These are phyloP conservation scores for Leptodactylus fuscus DNA, from an alignment of 2,113 vertebrate genomes.

Conservation along the genomic window DNA sequence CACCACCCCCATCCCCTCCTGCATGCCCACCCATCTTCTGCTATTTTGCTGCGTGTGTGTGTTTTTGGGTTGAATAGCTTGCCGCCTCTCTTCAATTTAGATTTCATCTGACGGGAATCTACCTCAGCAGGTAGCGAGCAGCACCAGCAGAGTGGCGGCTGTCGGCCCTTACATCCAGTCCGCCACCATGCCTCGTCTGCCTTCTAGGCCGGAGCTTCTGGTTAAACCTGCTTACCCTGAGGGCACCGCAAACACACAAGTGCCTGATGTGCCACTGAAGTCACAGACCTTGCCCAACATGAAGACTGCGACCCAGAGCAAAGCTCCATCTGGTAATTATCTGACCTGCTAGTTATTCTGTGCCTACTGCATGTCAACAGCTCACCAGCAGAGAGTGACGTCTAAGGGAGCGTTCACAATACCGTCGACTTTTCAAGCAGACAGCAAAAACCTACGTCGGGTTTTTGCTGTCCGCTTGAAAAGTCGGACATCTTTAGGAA, in stretches of 20 bases:
- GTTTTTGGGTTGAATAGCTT: constrained; percentile 27
- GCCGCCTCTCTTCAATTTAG: constrained; percentile 67
- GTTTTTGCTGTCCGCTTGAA: too few relatives aligned
- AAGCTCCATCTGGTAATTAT: constrained; percentile 67
- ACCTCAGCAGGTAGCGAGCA: constrained; percentile 77
- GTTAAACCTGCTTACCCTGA: constrained; percentile 89
- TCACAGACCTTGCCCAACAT: constrained; percentile 78
- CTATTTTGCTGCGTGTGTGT: not conserved
- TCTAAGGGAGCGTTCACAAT: too few relatives aligned
- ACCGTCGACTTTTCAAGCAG: too few relatives aligned
- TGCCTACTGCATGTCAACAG: too few relatives aligned
- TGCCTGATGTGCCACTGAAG: constrained; percentile 77
- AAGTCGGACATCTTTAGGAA: too few relatives aligned
- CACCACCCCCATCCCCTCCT: not conserved
- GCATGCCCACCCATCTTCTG: constrained; percentile 14
- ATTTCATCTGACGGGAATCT: constrained; percentile 79
- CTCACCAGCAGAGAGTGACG: too few relatives aligned
- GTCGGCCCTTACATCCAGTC: constrained; percentile 98
- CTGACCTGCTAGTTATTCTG: not conserved
- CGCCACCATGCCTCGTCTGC: constrained; percentile 90
- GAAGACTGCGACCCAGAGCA: constrained; percentile 71
- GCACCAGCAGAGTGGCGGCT: constrained; percentile 89
- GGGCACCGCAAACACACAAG: constrained; percentile 75
- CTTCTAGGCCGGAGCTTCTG: constrained; percentile 83
- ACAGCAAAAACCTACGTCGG: too few relatives aligned